Conservation (phyloP, 2,797 vertebrate genomes). For the Argyrosomus regius region DNA sequence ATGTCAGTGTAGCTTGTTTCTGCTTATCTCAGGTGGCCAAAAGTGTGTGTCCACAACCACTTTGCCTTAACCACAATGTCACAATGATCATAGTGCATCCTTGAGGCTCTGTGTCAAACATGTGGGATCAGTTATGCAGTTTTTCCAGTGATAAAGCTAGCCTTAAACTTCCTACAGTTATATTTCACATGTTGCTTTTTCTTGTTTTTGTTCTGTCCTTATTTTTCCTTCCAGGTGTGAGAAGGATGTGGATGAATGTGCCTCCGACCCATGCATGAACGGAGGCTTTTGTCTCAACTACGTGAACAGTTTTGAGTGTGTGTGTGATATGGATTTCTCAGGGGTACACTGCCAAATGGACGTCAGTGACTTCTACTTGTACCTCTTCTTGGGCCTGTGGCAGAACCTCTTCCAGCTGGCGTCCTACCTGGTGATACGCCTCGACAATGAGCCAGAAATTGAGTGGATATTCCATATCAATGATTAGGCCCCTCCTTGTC, state of each 20-base stretch:
- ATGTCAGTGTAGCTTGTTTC: not conserved
- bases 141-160: not conserved
- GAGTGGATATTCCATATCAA: constrained; percentile 87
- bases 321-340: constrained; percentile 88
- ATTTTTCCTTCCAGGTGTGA: constrained; percentile 87
- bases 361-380: constrained; percentile 92
- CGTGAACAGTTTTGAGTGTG: constrained; percentile 88
- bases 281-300: constrained; percentile 92
- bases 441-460: constrained; percentile 92
- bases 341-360: constrained; percentile 91
- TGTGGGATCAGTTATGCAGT: not conserved
- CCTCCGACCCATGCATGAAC: constrained; percentile 89
- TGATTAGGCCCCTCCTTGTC: constrained; percentile 45
- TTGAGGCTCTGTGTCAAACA: not conserved
- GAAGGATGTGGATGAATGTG: constrained; percentile 91
- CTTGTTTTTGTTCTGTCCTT: not conserved
- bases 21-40: not conserved
- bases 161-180: not conserved
- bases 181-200: not conserved
- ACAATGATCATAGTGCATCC: not conserved
- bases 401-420: constrained; percentile 95
- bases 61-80: not conserved
- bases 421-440: constrained; percentile 91
- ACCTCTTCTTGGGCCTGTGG: constrained; percentile 91
- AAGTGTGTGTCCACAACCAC: too few relatives aligned